Conservation (phyloP, 2,113 vertebrate genomes). For the Xiphophorus hellerii region DNA sequence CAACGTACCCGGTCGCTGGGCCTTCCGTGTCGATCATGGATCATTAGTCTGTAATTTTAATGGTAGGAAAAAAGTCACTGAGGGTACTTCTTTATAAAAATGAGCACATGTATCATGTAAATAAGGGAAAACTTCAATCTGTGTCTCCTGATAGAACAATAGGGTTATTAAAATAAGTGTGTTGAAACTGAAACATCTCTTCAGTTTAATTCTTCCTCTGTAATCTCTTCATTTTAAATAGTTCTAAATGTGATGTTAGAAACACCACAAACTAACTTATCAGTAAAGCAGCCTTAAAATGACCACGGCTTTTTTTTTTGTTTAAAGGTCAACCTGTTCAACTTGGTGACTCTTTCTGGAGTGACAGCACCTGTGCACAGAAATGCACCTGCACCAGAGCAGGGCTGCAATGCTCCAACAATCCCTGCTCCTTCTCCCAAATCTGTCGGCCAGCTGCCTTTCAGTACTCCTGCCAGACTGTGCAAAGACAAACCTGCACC, state of each 20-base stretch:
- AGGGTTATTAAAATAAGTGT: too few relatives aligned
- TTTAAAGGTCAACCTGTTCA: slow-evolving; percentile 56
- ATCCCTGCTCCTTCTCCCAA: slow-evolving; percentile 64
- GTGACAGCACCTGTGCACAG: slow-evolving; percentile 48
- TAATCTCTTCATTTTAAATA: too few relatives aligned
- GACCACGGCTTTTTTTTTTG: neutral
- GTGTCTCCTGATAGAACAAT: too few relatives aligned
- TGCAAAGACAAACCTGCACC: slow-evolving; percentile 61
- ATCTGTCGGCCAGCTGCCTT: slow-evolving; percentile 40
- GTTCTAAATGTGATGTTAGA: too few relatives aligned
- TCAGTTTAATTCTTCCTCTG: too few relatives aligned
- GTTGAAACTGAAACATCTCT: too few relatives aligned
- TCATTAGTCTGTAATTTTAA: slow-evolving; percentile 36
- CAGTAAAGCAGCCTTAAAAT: too few relatives aligned
- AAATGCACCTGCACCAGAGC: slow-evolving; percentile 54
- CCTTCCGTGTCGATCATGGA: slow-evolving; percentile 45
- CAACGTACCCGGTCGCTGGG: slow-evolving; percentile 56
- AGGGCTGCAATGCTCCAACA: slow-evolving; percentile 42
- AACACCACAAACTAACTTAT: too few relatives aligned
- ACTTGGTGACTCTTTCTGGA: slow-evolving; percentile 64
- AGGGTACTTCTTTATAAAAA: too few relatives aligned
- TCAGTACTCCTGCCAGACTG: slow-evolving; percentile 56
- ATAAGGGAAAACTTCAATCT: too few relatives aligned
- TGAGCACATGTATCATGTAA: too few relatives aligned
- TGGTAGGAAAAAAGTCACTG: slow-evolving; percentile 11